These are phyloP conservation scores for Ruditapes philippinarum DNA, from an alignment of 1,140 invertebrate genomes.

Conservation along the genomic window DNA sequence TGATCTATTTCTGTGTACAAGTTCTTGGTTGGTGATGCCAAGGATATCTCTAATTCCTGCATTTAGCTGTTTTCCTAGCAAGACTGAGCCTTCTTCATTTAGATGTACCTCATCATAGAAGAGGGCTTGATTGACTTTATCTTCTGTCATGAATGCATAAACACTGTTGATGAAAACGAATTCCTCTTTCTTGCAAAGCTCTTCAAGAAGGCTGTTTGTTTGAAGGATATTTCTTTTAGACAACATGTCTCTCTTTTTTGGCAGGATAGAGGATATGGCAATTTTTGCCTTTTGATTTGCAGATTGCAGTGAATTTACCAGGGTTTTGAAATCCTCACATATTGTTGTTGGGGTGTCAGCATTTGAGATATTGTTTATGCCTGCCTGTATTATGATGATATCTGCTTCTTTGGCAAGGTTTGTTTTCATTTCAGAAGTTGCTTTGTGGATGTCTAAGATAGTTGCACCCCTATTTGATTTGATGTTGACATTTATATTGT, in stretches of 20 bases:
- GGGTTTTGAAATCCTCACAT: background rate
- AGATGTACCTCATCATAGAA: slow-evolving; percentile 9
- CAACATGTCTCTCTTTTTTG: background rate
- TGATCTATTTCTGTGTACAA: background rate
- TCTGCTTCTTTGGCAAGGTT: background rate
- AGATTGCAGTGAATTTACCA: background rate
- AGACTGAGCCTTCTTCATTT: background rate
- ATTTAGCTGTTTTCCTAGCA: background rate
- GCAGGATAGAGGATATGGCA: background rate
- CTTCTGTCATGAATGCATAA: background rate
- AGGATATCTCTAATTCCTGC: background rate
- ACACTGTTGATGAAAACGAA: background rate
- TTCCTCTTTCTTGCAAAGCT: background rate
- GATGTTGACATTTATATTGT: background rate
- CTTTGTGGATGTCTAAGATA: background rate
- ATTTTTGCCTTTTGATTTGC: background rate
- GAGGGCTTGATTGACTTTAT: background rate
- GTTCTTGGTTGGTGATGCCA: background rate
- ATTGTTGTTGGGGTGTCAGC: background rate
- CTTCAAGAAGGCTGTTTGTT: background rate
- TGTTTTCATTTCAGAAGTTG: background rate
- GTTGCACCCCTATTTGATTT: background rate
- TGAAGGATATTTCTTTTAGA: background rate
- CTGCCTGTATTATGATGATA: background rate
- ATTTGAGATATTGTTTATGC: background rate